A percentile compares a stretch with the other conserved stretches of the same genome.
phyloP scores from a whole-genome alignment of 2,888 invertebrate genomes.

The Cetonia aurata region DNA sequence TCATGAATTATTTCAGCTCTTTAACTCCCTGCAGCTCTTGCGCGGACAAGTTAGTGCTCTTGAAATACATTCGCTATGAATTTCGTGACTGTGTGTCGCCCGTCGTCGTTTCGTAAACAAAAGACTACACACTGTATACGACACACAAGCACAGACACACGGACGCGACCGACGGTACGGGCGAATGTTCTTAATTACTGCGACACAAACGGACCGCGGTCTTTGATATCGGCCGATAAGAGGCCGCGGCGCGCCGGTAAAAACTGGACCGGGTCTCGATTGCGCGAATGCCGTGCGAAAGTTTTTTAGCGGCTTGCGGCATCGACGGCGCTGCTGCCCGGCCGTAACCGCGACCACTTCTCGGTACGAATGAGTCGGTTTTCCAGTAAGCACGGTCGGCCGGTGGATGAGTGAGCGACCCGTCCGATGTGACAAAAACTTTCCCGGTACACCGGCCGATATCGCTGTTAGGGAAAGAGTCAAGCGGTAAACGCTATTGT shows the following conservation, averaged over 20 bases:
- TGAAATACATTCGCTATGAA: neutral
- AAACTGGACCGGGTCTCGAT: conserved; percentile 45
- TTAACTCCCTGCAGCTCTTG: too few relatives aligned
- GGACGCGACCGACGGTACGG: conserved; percentile 22
- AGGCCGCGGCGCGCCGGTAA: conserved; percentile 40
- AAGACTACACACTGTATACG: conserved; percentile 11
- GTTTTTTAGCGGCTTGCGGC: conserved; percentile 38
- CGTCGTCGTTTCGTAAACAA: conserved; percentile 3
- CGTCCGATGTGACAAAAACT: conserved; percentile 25
- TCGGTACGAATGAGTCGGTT: conserved; percentile 35
- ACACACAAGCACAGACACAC: conserved; percentile 28
- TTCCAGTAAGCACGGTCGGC: conserved; percentile 33
- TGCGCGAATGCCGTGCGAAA: conserved; percentile 45
- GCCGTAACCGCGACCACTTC: conserved; percentile 29
- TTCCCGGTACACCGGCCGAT: conserved; percentile 12
- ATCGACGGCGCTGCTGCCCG: conserved; percentile 20
- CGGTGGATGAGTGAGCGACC: conserved; percentile 30
- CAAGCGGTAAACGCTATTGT: conserved; percentile 35
- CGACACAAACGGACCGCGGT: conserved; percentile 57
- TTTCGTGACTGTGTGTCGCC: neutral
- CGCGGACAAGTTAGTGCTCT: conserved; percentile 11
- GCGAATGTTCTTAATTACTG: conserved; percentile 58
- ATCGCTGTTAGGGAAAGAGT: conserved; percentile 5
- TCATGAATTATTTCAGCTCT: too few relatives aligned
- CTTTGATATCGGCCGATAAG: conserved; percentile 57